phyloP scores from a whole-genome alignment of 2,113 vertebrate species.

The Chunga burmeisteri region DNA sequence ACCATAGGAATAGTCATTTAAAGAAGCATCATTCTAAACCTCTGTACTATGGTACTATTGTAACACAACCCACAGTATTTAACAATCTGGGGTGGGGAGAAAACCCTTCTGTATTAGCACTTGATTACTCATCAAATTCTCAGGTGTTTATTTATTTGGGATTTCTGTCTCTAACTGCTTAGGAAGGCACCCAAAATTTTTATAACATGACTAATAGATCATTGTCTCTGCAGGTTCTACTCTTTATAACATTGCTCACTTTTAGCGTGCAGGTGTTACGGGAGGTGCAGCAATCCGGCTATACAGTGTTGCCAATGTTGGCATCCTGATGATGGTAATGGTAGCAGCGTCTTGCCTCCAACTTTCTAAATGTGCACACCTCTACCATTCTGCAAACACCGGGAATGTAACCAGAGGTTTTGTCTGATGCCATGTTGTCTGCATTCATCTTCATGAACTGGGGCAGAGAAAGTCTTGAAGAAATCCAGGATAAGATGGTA shows the following conservation, averaged over 20 bases:
- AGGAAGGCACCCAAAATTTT: neutral
- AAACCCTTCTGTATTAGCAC: neutral
- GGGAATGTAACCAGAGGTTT: neutral
- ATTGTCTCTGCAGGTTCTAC: neutral
- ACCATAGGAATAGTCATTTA: neutral
- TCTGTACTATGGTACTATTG: neutral
- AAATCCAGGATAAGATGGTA: neutral
- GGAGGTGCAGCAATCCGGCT: neutral
- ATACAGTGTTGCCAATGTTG: neutral
- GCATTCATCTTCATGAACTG: neutral
- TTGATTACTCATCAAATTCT: neutral
- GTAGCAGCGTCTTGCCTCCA: neutral
- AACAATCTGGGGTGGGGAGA: neutral
- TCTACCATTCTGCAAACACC: neutral
- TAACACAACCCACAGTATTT: neutral
- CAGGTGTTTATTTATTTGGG: neutral
- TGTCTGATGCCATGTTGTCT: neutral
- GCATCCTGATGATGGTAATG: neutral
- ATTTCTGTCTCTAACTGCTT: neutral
- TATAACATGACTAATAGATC: neutral
- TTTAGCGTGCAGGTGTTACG: neutral
- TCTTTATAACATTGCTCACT: neutral
- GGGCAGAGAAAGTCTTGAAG: neutral
- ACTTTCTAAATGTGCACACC: neutral
- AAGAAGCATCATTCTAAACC: neutral